Evolutionary conservation across 2,888 invertebrate genomes (phyloP), one percentile per base, ranked within the genome.

Genomic region (Amaurobius ferox): DNA sequence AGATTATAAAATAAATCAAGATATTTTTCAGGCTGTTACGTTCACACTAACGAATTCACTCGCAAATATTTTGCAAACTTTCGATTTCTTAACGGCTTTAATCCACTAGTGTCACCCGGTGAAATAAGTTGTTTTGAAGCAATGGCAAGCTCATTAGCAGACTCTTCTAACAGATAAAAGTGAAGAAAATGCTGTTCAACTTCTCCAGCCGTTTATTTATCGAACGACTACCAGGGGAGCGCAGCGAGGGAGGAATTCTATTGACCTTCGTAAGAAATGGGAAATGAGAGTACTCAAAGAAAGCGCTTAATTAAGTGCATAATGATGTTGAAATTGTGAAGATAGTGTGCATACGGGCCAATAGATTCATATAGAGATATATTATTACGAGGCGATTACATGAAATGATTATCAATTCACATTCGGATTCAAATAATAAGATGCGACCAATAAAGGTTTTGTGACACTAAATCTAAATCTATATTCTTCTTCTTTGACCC

Each of bases 271-370:
- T 23, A 55, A 55, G 55, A 55, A 55, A 23, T 55, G 55, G 55
- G 23, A 23, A 55, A 55, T 55, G 55, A 55, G 55, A 23, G 23
- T 55, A 16, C 23, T 55, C 23, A 23, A 55, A 55, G 55, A 55
- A 55, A 55, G 55, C 55, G 16, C 55, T 55, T 55, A 55, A 55
- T 55, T 55, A 55, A 55, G 55, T 6, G 55, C 23, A 55, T 55
- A 55, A 55, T 55, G 55, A 55, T 55, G 23, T 55, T 55, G 23
- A 55, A 55, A 23, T 23, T 55, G 3, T 55, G 23, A 23, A n/a
- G 23, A 55, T 23, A 55, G 23, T 11, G 2, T 3, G 23, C 55
- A 23, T 19, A 23, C 16, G 11, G 55, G 5, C 7, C 5, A n/a
- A n/a, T n/a, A n/a, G n/a, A n/a, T n/a, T n/a, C n/a, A n/a, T n/a